Evolutionary conservation across 35 echinoderm and acorn worm species (phyloP), one percentile per base, ranked within the genome.

Genomic region (Hemicentrotus pulcherrimus): DNA sequence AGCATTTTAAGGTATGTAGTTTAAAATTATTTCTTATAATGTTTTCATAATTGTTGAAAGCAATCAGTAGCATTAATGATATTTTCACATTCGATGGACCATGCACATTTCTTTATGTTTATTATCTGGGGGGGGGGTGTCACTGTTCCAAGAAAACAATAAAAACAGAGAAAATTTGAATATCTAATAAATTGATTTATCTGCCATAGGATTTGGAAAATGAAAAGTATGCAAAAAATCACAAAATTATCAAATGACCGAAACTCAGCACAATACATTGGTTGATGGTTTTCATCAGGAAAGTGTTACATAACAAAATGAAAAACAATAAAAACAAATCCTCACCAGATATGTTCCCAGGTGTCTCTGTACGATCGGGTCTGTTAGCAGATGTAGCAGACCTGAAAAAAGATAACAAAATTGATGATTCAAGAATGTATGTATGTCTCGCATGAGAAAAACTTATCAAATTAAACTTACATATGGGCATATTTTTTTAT

Each of bases 361-460:
- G 24, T 90, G 32, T 12, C 46, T 47, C 88, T 90, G 86, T 31
- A 1, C 6, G 24, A 91, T 47, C 90, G 9, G 91, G 91, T 58
- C 91, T 93, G 48, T n/a, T 31, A 12, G 91, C 50, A 32, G 91
- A 93, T 93, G 91, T 13, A 47, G 91, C 91, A 93, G 91, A 93
- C 48, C 91, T 93, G 48, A 48, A 13, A 93, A 58, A 90, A 15
- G n/a, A 41, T 55, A 55, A 14, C 0, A 55, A 55, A 52, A 52
- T 15, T 14, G 50, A 55, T 55, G 50, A 55, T 15, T 10, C 0
- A 55, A 55, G 50, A 55, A 55, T 41, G 35, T 0, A 41, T 41
- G 35, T 41, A 41, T 41, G 15, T 55, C 50, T 55, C 12, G 50
- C 9, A 55, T 15, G 12, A 12, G 9, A 15, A 55, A 55, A 55